These are phyloP conservation scores for Trematocara stigmaticum DNA, from an alignment of 2,113 vertebrate genomes.

Conservation along the genomic window DNA sequence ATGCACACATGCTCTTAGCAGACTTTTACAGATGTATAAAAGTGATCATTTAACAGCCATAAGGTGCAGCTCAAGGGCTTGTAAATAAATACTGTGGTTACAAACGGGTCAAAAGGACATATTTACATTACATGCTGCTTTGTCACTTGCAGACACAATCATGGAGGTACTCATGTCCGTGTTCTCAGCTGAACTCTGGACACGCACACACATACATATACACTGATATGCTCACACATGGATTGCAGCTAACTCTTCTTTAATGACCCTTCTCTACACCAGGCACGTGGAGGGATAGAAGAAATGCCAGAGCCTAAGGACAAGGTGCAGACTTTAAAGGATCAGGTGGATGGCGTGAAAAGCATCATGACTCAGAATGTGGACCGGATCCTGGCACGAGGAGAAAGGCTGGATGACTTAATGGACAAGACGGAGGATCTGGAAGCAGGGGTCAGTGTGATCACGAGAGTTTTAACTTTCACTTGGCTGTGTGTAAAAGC, in stretches of 20 bases:
- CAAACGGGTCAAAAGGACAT: neutral
- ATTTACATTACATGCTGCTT: neutral
- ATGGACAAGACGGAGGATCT: slow-evolving; percentile 88
- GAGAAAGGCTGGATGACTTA: slow-evolving; percentile 87
- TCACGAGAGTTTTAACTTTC: neutral
- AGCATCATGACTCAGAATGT: slow-evolving; percentile 90
- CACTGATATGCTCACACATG: no score
- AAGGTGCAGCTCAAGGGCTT: neutral
- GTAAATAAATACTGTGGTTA: neutral
- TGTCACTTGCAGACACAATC: neutral
- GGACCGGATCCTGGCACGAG: slow-evolving; percentile 89
- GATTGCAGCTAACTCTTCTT: neutral
- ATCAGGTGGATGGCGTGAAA: slow-evolving; percentile 86
- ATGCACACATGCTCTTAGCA: neutral
- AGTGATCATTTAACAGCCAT: neutral
- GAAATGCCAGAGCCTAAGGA: slow-evolving; percentile 31
- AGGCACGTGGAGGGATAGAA: slow-evolving; percentile 51
- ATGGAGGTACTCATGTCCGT: neutral
- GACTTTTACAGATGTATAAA: neutral
- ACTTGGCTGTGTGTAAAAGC: neutral
- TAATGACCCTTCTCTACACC: neutral
- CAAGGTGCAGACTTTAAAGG: slow-evolving; percentile 75
- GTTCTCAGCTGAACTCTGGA: no score
- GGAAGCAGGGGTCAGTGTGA: slow-evolving; percentile 82
- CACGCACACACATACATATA: no score